Percentiles rank a stretch among this genome's conserved stretches.
Conservation (phyloP, 2,113 vertebrate species). For the Oceanodroma tethys region DNA sequence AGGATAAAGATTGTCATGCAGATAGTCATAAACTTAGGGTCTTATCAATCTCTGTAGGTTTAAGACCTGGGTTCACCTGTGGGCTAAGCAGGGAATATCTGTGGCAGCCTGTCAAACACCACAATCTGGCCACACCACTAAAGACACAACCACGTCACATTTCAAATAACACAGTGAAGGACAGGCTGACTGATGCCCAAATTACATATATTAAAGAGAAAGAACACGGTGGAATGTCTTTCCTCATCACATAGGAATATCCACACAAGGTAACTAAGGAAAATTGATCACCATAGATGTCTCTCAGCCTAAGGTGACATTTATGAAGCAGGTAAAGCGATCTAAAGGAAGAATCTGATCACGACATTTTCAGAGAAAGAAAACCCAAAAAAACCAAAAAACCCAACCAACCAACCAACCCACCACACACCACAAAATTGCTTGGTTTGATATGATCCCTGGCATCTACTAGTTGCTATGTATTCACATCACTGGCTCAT, state of each 20-base stretch:
- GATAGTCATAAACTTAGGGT: not conserved
- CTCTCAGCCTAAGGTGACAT: not conserved
- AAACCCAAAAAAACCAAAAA: too few relatives aligned
- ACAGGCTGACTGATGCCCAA: not conserved
- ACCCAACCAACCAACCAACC: not conserved
- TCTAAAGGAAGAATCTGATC: not conserved
- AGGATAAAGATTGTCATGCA: not conserved
- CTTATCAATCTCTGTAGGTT: not conserved
- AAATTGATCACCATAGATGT: not conserved
- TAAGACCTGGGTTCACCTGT: not conserved
- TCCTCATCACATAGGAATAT: not conserved
- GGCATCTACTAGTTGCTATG: not conserved
- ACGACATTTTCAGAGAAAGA: not conserved
- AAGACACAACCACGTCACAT: not conserved
- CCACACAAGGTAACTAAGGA: too few relatives aligned
- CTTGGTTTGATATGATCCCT: not conserved
- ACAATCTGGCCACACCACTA: not conserved
- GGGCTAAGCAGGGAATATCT: not conserved
- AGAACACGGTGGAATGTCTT: not conserved
- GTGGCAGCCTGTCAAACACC: not conserved
- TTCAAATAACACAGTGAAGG: not conserved
- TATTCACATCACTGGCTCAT: not conserved
- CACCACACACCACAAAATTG: not conserved
- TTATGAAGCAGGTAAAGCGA: not conserved
- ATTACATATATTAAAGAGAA: not conserved